Conservation (phyloP, 2,113 vertebrate genomes). For the Myiozetetes cayanensis region DNA sequence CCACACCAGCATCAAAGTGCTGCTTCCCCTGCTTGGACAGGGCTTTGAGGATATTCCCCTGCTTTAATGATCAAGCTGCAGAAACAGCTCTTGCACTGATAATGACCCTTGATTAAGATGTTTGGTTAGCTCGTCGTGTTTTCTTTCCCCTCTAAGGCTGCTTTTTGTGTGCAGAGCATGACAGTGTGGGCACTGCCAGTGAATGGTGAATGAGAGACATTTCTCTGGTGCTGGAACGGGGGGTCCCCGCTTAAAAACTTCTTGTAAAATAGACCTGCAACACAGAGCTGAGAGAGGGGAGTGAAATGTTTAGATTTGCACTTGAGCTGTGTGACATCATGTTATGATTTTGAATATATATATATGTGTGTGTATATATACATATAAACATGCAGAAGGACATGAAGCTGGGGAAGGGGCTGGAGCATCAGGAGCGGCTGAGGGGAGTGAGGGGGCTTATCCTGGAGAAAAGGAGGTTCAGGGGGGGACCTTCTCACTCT, state of each 20-base stretch:
- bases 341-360: background rate
- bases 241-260: background rate
- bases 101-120: background rate
- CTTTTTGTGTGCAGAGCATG: background rate
- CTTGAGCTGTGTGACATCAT: fast-evolving
- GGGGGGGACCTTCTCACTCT: background rate
- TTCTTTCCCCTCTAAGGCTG: background rate
- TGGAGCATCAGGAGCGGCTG: background rate
- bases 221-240: fast-evolving
- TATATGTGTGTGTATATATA: background rate
- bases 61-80: background rate
- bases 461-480: background rate
- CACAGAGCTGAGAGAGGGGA: fast-evolving
- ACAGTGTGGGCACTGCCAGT: fast-evolving
- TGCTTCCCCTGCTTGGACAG: background rate
- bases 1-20: constrained; percentile 54
- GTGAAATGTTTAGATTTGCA: fast-evolving
- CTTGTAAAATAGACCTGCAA: fast-evolving
- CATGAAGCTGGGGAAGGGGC: background rate
- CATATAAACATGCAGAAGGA: background rate
- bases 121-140: background rate
- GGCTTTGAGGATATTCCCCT: background rate
- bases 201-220: no score
- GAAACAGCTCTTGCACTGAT: background rate
- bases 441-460: background rate